phyloP scores from a whole-genome alignment of 2,797 vertebrate species.

The Orientallactaga sibirica region DNA sequence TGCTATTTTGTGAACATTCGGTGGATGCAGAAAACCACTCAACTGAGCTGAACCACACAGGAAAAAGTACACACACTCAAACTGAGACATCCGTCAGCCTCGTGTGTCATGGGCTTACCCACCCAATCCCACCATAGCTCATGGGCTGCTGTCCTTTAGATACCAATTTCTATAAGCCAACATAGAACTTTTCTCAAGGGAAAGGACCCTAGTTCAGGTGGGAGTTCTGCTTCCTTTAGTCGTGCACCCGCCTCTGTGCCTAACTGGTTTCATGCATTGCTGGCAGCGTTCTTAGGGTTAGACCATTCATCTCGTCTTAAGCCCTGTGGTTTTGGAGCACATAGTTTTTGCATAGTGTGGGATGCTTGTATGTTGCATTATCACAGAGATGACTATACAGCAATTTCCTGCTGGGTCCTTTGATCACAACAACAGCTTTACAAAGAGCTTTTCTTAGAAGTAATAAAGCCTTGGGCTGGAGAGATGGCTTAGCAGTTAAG shows the following conservation, averaged over 20 bases:
- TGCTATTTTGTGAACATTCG: not conserved
- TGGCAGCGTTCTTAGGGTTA: not conserved
- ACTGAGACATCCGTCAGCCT: not conserved
- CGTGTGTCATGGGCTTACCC: accelerated
- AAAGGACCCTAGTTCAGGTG: not conserved
- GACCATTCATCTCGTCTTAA: too few species aligned
- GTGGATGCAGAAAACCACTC: not conserved
- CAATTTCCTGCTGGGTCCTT: not conserved
- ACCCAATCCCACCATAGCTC: not conserved
- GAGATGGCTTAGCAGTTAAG: too few species aligned
- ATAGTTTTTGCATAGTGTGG: not conserved
- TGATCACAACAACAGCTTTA: not conserved
- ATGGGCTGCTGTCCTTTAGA: not conserved
- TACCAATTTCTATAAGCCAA: not conserved
- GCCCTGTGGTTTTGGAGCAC: not conserved
- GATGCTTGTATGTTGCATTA: not conserved
- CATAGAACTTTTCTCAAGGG: not conserved
- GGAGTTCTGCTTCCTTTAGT: not conserved
- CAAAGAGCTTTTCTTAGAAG: not conserved
- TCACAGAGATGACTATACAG: not conserved
- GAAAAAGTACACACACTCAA: accelerated
- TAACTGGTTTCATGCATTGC: too few species aligned
- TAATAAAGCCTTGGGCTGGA: not conserved
- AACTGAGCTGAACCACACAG: accelerated
- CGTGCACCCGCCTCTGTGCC: not conserved